Base-by-base conservation (phyloP, 2,113 vertebrate species). In the Lampris incognitus region DNA sequence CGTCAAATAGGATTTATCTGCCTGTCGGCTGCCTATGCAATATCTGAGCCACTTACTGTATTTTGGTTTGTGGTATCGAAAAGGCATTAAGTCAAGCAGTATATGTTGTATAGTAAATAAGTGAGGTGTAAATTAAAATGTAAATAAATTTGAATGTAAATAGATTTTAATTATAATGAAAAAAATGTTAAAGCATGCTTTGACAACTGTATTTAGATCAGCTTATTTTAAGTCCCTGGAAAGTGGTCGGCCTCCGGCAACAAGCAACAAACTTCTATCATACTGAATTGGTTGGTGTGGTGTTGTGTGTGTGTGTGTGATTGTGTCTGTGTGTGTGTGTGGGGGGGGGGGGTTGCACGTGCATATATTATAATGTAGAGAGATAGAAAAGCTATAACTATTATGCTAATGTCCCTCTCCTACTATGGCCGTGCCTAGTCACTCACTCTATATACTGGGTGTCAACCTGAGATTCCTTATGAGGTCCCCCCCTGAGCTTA, bases 131-230 rank as follows among this genome's bases (percentile, higher is more conserved):
- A 52, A 13, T 52, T 8, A 10, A 52, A 52, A 52, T 3, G 9
- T 24, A 24, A 24, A 24, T 24, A 24, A 24, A 10, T 51, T 40
- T 39, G 58, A 40, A 37, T 11, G 38, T 39, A 10, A 40, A 10
- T 60, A 40, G 7, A 37, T 60, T 7, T 9, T 4, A n/a, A 57
- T 11, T n/a, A 38, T 44, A 49, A 66, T 10, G 38, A 40, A 5
- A 56, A 67, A 79, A 8, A 41, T 49, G 11, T 68, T 54, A 62
- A 81, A 74, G 76, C 39, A 46, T 9, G 37, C 74, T 80, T 81
- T 84, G 42, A 72, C 68, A 71, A 24, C 64, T 55, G 59, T 84
- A 82, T 85, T 83, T 83, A 74, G 66, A 84, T 82, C 70, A 72
- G 50, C 54, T 78, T 61, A 72, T 85, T 79, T 75, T 72, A 63